phyloP scores from a whole-genome alignment of 2,113 vertebrate genomes.

The Nothoprocta pentlandii region DNA sequence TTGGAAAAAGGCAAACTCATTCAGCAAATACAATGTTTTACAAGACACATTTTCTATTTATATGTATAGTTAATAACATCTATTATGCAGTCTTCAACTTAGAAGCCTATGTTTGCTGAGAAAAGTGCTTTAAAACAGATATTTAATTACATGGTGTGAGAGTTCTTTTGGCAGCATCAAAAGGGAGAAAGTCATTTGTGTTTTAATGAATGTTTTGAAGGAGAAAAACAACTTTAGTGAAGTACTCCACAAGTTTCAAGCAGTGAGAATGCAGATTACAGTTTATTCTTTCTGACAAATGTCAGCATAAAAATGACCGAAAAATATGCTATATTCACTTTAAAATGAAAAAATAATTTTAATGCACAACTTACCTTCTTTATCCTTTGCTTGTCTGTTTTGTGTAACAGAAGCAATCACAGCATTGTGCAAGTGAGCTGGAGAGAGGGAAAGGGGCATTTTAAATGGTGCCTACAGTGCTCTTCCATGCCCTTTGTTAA shows the following conservation, averaged over 20 bases:
- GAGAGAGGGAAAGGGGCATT: background rate
- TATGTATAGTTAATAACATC: slow-evolving; percentile 73
- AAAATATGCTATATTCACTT: background rate
- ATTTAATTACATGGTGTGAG: slow-evolving; percentile 72
- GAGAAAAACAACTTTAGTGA: slow-evolving; percentile 70
- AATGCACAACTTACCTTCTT: background rate
- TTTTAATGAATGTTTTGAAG: slow-evolving; percentile 76
- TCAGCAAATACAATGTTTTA: slow-evolving; percentile 67
- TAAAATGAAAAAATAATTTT: background rate
- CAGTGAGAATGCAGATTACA: slow-evolving; percentile 1
- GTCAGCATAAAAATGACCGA: slow-evolving; percentile 28
- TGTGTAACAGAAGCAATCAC: background rate
- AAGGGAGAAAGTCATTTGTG: slow-evolving; percentile 64
- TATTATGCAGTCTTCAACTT: slow-evolving; percentile 73
- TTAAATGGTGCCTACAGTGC: background rate
- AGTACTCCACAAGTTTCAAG: slow-evolving; percentile 58
- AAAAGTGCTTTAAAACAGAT: slow-evolving; percentile 74
- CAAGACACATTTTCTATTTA: slow-evolving; percentile 77
- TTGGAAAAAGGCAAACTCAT: slow-evolving; percentile 74
- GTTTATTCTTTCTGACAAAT: slow-evolving; percentile 36
- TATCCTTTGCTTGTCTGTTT: background rate
- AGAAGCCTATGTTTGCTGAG: slow-evolving; percentile 68
- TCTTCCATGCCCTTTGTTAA: background rate
- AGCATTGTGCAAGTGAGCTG: background rate
- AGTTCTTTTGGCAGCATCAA: slow-evolving; percentile 67